phyloP scores from a whole-genome alignment of 2,797 vertebrate species.

The Thamnophis elegans region DNA sequence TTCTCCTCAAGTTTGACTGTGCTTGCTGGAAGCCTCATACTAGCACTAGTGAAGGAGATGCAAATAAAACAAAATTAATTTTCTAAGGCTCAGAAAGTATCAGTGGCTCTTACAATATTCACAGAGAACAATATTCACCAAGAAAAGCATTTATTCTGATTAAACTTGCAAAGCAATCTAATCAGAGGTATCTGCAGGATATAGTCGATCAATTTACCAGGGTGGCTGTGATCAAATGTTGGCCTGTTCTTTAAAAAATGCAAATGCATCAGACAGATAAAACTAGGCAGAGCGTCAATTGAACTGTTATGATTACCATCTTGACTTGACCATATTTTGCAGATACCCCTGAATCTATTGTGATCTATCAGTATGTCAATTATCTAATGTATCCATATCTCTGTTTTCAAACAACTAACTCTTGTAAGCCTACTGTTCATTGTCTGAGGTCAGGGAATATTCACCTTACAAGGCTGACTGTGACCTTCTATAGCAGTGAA shows the following conservation, averaged over 20 bases:
- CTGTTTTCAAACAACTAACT: neutral
- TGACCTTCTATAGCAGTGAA: neutral
- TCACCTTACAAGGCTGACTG: neutral
- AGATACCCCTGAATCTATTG: neutral
- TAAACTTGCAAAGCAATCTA: rapidly evolving
- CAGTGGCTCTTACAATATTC: neutral
- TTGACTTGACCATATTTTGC: neutral
- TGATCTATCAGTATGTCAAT: neutral
- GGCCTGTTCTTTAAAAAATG: neutral
- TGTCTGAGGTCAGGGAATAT: neutral
- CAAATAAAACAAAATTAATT: rapidly evolving
- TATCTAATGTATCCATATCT: neutral
- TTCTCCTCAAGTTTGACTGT: conserved; percentile 82
- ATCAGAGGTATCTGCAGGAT: neutral
- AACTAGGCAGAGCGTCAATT: neutral
- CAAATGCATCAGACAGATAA: neutral
- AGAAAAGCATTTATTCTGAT: neutral
- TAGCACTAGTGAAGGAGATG: conserved; percentile 71
- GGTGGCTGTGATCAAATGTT: neutral
- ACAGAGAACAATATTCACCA: neutral
- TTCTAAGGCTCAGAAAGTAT: neutral
- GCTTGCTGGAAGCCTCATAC: conserved; percentile 81
- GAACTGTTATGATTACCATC: neutral
- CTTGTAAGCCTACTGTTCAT: neutral
- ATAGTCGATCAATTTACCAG: neutral